Percentiles rank a stretch among this genome's conserved stretches.
phyloP scores from a whole-genome alignment of 2,888 invertebrate genomes.

The Epirrita christyi region DNA sequence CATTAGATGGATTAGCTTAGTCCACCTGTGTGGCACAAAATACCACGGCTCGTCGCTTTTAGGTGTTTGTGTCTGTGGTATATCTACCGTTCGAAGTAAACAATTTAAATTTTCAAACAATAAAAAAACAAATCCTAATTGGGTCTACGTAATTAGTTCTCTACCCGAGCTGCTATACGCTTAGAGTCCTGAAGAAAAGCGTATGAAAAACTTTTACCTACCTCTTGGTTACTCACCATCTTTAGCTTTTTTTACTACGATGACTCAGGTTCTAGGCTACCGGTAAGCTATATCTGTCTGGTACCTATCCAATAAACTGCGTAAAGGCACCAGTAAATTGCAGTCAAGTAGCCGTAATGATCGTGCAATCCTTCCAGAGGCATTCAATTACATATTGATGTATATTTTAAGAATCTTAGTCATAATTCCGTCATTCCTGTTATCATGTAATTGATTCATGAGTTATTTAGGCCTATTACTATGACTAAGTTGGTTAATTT shows the following conservation, averaged over 20 bases:
- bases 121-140: no score
- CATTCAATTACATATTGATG: constrained; percentile 51
- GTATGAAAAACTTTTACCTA: no score
- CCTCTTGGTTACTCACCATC: no score
- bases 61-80: no score
- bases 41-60: no score
- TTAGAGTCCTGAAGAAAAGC: no score
- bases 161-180: neutral
- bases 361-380: constrained; percentile 44
- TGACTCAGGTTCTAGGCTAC: neutral
- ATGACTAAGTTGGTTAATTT: constrained; percentile 44
- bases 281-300: constrained; percentile 59
- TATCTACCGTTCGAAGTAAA: no score
- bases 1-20: no score
- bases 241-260: no score
- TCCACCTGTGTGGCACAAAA: no score
- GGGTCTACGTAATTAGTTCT: no score
- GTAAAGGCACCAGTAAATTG: constrained; percentile 63
- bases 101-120: no score
- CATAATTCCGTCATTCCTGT: constrained; percentile 52
- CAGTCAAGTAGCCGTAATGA: constrained; percentile 66
- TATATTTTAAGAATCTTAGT: constrained; percentile 63
- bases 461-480: constrained; percentile 32
- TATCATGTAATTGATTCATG: constrained; percentile 51
- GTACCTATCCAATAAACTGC: constrained; percentile 67